Evolutionary conservation across 64 coral and sea anemone species (phyloP).

Genomic region (Hydrozoanthus tunicans): DNA sequence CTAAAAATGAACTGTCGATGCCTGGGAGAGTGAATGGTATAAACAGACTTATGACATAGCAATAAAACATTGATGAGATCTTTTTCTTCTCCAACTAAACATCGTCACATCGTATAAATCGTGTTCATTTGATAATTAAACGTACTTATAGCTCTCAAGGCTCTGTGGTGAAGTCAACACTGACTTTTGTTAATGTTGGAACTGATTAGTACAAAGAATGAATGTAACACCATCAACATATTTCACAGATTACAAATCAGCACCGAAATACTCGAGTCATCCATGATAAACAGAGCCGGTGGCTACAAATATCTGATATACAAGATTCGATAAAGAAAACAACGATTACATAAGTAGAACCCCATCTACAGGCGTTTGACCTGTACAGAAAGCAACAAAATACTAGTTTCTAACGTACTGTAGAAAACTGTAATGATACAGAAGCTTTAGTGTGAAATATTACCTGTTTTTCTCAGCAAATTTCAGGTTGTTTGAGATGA

Average conservation of each 20-base stretch:
- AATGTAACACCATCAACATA: neutral
- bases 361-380: neutral
- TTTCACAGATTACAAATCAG: neutral
- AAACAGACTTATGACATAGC: too few species aligned
- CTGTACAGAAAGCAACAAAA: constrained; percentile 8
- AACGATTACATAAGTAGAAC: neutral
- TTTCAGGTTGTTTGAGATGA: neutral
- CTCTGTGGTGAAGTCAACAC: neutral
- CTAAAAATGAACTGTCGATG: too few species aligned
- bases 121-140: too few species aligned
- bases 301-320: neutral
- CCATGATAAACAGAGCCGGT: neutral
- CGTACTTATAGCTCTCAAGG: neutral
- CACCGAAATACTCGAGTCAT: neutral
- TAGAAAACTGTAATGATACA: constrained; percentile 19
- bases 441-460: neutral
- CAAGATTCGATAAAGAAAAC: constrained; percentile 13
- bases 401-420: constrained; percentile 22
- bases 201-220: constrained; percentile 1
- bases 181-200: constrained; percentile 23
- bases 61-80: too few species aligned
- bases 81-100: too few species aligned
- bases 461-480: constrained; percentile 38
- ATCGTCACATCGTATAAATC: too few species aligned
- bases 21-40: too few species aligned